Percentiles rank a stretch among this genome's conserved stretches.
These are phyloP conservation scores for Vulpes ferrilata DNA, from an alignment of 2,113 vertebrate species.

Conservation along the genomic window DNA sequence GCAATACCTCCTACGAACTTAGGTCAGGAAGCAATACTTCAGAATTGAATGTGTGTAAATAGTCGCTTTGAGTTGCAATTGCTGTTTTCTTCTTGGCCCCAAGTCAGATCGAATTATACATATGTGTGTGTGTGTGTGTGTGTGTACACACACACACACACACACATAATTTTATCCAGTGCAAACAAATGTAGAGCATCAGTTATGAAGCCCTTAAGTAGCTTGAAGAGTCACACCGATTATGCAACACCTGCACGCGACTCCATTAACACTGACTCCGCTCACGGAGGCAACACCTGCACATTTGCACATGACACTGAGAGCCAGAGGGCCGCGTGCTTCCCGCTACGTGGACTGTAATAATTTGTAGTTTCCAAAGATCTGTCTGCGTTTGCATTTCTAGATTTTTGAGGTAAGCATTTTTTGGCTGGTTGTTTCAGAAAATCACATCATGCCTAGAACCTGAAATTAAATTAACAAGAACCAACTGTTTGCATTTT, in stretches of 20 bases:
- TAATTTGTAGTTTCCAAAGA: constrained; percentile 54
- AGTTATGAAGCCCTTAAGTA: background rate
- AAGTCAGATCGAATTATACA: constrained; percentile 66
- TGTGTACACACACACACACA: constrained; percentile 42
- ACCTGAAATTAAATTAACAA: background rate
- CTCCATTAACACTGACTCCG: background rate
- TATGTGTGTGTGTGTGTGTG: background rate
- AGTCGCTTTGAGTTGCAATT: background rate
- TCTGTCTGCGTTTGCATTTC: constrained; percentile 11
- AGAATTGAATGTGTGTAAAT: constrained; percentile 77
- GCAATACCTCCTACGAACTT: constrained; percentile 57
- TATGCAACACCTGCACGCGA: background rate
- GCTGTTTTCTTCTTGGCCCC: background rate
- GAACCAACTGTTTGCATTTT: background rate
- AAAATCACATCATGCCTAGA: background rate
- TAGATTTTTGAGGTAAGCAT: constrained; percentile 5
- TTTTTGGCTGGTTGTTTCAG: background rate
- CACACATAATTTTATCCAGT: constrained; percentile 61
- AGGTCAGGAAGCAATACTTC: constrained; percentile 55
- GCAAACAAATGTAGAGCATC: background rate
- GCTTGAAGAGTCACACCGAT: constrained; percentile 25
- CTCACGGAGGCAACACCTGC: background rate
- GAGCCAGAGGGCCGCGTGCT: constrained; percentile 41
- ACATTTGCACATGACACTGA: constrained; percentile 57
- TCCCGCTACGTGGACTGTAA: background rate